Evolutionary conservation across 1,140 invertebrate genomes (phyloP).

Genomic region (Drosophila teissieri): DNA sequence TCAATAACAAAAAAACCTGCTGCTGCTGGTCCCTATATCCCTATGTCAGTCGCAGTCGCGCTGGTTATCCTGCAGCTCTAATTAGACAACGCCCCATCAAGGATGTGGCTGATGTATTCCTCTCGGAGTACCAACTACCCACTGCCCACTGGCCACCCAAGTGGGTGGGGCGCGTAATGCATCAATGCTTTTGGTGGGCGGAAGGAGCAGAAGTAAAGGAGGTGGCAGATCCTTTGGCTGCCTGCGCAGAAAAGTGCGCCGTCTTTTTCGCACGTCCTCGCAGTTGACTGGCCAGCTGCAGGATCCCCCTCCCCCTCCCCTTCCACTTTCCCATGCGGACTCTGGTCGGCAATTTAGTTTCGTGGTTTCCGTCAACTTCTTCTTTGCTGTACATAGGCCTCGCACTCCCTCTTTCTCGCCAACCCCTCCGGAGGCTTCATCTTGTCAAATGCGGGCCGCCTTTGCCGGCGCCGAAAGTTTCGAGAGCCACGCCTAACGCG

Average conservation of each 20-base stretch:
- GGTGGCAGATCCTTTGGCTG: slow-evolving; percentile 45
- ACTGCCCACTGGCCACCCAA: too few species aligned
- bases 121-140: too few species aligned
- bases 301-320: neutral
- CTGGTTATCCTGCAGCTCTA: slow-evolving; percentile 53
- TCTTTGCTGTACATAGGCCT: slow-evolving; percentile 67
- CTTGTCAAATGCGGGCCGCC: slow-evolving; percentile 63
- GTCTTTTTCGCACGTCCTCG: slow-evolving; percentile 75
- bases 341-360: slow-evolving; percentile 72
- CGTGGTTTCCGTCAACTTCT: slow-evolving; percentile 77
- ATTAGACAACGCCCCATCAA: slow-evolving; percentile 66
- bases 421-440: slow-evolving; percentile 24
- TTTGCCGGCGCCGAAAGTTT: slow-evolving; percentile 53
- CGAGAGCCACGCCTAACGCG: slow-evolving; percentile 72
- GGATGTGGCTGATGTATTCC: slow-evolving; percentile 26
- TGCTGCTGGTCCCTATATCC: too few species aligned
- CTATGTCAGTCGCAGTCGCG: neutral
- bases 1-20: slow-evolving; percentile 61
- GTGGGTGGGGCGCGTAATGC: too few species aligned
- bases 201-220: neutral
- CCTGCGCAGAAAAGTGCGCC: slow-evolving; percentile 78
- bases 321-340: neutral
- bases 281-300: slow-evolving; percentile 52
- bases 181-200: too few species aligned
- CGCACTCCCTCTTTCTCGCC: neutral